phyloP scores from a whole-genome alignment of 2,888 invertebrate species.

The Catocala sponsa region DNA sequence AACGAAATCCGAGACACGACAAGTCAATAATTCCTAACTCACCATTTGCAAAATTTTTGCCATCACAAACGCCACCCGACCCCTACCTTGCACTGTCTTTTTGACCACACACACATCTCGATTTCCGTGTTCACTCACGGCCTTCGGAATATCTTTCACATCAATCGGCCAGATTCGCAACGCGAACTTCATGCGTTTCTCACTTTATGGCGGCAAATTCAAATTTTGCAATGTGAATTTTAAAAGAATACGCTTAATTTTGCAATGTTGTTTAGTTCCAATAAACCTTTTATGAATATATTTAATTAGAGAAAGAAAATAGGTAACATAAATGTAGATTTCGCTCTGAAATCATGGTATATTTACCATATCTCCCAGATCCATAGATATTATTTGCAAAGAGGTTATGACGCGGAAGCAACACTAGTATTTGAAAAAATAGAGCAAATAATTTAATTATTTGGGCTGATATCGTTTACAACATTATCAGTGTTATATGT shows the following conservation, averaged over 20 bases:
- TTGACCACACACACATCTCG: constrained; percentile 89
- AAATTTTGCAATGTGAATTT: constrained; percentile 68
- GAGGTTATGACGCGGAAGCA: constrained; percentile 77
- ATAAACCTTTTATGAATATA: background rate
- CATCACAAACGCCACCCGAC: constrained; percentile 94
- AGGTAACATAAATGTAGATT: background rate
- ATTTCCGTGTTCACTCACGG: constrained; percentile 90
- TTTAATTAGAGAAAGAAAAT: background rate
- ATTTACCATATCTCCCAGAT: constrained; percentile 46
- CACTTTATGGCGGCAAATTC: constrained; percentile 80
- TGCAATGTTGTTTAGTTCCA: background rate
- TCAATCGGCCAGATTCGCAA: constrained; percentile 89
- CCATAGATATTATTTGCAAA: constrained; percentile 58
- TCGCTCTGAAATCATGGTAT: constrained; percentile 14
- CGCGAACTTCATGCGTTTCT: constrained; percentile 87
- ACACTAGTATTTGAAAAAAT: constrained; percentile 43
- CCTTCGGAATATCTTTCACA: constrained; percentile 90
- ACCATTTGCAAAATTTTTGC: constrained; percentile 93
- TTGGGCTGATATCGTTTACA: constrained; percentile 14
- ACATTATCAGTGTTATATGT: constrained; percentile 10
- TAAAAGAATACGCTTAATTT: constrained; percentile 12
- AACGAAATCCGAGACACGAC: constrained; percentile 71
- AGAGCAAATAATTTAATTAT: constrained; percentile 29
- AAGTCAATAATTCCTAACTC: constrained; percentile 89
- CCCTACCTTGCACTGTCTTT: constrained; percentile 92